phyloP scores from a whole-genome alignment of 2,888 invertebrate species.

The Eurytoma californica region DNA sequence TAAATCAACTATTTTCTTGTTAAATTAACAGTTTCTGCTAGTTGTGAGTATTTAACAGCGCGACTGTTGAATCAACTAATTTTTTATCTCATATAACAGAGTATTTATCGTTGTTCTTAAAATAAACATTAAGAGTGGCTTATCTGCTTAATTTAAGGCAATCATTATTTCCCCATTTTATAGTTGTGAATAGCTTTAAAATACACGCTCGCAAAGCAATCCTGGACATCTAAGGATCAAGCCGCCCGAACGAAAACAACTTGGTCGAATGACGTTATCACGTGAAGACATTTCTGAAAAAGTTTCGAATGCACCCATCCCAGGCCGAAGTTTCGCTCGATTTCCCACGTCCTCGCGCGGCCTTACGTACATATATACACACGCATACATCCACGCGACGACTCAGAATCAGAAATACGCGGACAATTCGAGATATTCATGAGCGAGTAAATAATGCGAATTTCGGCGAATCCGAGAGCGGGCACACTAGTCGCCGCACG shows the following conservation, averaged over 20 bases:
- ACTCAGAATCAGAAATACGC: neutral
- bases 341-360: constrained; percentile 28
- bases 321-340: constrained; percentile 1
- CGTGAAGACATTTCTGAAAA: neutral
- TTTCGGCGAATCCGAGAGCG: constrained; percentile 61
- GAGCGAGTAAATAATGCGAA: constrained; percentile 58
- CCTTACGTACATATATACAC: neutral
- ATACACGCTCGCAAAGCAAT: neutral
- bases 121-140: too few species aligned
- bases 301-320: constrained; percentile 8
- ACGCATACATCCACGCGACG: neutral
- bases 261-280: constrained; percentile 5
- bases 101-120: too few species aligned
- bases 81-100: too few species aligned
- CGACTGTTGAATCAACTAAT: too few species aligned
- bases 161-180: too few species aligned
- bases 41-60: too few species aligned
- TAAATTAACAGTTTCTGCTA: too few species aligned
- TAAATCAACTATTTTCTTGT: too few species aligned
- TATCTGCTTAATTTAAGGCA: too few species aligned
- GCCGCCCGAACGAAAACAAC: neutral
- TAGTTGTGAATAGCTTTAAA: too few species aligned
- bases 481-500: constrained; percentile 45
- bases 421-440: constrained; percentile 21
- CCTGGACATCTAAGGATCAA: neutral